phyloP scores from a whole-genome alignment of 2,113 vertebrate species.

The Phodopus roborovskii region DNA sequence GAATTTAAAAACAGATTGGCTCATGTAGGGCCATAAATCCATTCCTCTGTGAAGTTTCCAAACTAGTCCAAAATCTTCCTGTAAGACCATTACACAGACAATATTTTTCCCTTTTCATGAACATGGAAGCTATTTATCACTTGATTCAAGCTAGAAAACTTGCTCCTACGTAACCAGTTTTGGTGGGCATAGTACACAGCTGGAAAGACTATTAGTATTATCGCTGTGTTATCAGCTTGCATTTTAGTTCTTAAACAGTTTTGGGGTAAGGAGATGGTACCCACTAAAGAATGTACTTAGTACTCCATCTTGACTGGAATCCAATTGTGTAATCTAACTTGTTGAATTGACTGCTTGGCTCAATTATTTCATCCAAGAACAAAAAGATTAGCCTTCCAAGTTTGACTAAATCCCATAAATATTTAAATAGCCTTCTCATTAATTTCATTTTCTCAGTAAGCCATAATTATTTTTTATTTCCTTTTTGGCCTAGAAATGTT shows the following conservation, averaged over 20 bases:
- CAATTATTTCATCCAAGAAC: not conserved
- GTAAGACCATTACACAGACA: not conserved
- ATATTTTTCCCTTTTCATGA: not conserved
- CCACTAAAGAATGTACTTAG: not conserved
- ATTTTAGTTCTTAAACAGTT: not conserved
- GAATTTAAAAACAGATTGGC: not conserved
- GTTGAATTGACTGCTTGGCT: not conserved
- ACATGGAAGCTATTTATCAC: not conserved
- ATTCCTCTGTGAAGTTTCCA: not conserved
- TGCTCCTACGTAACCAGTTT: not conserved
- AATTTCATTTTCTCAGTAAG: conserved; percentile 36
- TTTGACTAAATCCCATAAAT: not conserved
- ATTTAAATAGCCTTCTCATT: conserved; percentile 51
- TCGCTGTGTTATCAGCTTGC: not conserved
- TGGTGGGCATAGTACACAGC: not conserved
- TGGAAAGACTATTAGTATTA: not conserved
- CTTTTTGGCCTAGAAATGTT: conserved; percentile 22
- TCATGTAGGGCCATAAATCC: not conserved
- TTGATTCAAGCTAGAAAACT: not conserved
- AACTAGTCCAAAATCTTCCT: not conserved
- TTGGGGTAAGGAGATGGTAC: not conserved
- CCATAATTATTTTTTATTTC: conserved; percentile 42
- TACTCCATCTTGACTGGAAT: not conserved
- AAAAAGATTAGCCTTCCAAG: not conserved
- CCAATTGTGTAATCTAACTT: not conserved